phyloP scores from a whole-genome alignment of 2,113 vertebrate genomes.

The Arvicanthis niloticus region DNA sequence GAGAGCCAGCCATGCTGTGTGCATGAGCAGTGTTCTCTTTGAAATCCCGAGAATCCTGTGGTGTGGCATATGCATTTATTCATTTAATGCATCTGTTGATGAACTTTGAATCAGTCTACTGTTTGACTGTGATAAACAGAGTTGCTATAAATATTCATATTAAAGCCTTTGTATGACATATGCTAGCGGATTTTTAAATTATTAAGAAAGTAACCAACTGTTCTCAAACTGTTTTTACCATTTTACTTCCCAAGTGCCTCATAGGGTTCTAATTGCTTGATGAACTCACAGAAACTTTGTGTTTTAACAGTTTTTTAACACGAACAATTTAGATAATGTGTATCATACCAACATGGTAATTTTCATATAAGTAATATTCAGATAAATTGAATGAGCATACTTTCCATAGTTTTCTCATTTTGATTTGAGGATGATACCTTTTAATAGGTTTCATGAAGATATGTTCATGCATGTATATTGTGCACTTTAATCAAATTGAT shows the following conservation, averaged over 20 bases:
- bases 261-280: not conserved
- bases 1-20: not conserved
- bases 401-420: not conserved
- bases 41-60: not conserved
- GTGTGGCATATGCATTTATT: not conserved
- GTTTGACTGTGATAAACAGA: not conserved
- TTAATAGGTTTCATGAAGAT: not conserved
- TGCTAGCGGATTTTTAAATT: not conserved
- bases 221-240: not conserved
- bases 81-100: not conserved
- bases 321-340: not conserved
- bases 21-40: not conserved
- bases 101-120: not conserved
- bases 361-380: not conserved
- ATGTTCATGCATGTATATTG: not conserved
- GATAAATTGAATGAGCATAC: not conserved
- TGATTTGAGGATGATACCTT: not conserved
- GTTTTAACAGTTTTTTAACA: not conserved
- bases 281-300: not conserved
- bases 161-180: not conserved
- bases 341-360: not conserved
- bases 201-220: not conserved
- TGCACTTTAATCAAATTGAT: not conserved
- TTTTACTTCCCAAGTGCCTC: constrained; percentile 1
- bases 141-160: not conserved